Evolutionary conservation across 1,140 invertebrate genomes (phyloP), one percentile per base, ranked within the genome.

Genomic region (Aphelinus certus): DNA sequence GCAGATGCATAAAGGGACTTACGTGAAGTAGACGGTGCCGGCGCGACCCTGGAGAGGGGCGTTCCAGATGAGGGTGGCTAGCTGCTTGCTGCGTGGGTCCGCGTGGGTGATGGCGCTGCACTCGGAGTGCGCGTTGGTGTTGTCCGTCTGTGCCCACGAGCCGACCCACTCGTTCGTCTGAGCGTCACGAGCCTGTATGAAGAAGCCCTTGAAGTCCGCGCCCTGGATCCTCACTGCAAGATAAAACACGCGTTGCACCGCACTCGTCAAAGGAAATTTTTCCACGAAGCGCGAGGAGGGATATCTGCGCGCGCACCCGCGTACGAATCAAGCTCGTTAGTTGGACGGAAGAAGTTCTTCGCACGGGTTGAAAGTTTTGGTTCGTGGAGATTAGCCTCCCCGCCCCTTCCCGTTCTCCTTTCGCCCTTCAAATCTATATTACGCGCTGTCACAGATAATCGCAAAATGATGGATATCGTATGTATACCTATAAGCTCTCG

Each of bases 1-100:
- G 6, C 26, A 26, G 26, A 26, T 26, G 26, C 26, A 26, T 26
- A 42, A 9, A 49, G 5, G 55, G 3, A 89, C 92, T 93, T 88
- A 94, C 93, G 93, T 94, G 80, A 94, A 94, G 83, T 94, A 94
- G 56, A 94, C 93, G 77, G 89, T 88, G 68, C 93, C 93, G n/a
- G 9, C 26, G 3, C 88, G 87, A 10, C 88, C 86, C 72, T 93
- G 89, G 45, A 88, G 81, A 1, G 93, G 94, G 2, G 93, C 93
- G 80, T 90, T 90, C 94, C 94, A 95, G 26, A 93, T 85, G 10
- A 95, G 88, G 7, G 90, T 92, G 1, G 93, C 93, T 53, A 91
- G 89, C 49, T 91, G 86, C 82, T 95, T 95, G 76, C 93, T 91
- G 58, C 90, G 88, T n/a, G 93, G 93, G 84, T 95, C 93, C 3